Evolutionary conservation across 2,888 invertebrate species (phyloP).

Genomic region (Limulus polyphemus): DNA sequence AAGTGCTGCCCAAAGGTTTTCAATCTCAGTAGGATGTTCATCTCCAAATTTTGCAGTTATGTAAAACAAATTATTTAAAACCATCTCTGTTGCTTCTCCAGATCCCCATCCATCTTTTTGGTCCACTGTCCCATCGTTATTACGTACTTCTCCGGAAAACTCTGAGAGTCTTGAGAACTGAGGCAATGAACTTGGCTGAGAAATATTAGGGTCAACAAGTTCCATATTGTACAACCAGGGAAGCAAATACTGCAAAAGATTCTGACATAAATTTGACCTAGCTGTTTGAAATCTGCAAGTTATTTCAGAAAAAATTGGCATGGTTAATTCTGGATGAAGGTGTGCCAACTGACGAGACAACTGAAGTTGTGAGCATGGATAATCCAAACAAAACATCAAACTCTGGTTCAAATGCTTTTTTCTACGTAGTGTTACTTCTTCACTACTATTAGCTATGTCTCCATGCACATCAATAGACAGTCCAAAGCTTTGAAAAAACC

Average conservation of each 20-base stretch:
- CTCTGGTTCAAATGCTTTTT: conserved; percentile 4
- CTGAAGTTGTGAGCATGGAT: conserved; percentile 77
- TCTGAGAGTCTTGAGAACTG: conserved; percentile 20
- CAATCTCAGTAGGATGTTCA: conserved; percentile 87
- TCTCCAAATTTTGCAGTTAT: conserved; percentile 96
- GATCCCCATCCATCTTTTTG: conserved; percentile 82
- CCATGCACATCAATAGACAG: conserved; percentile 23
- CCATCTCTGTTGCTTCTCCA: conserved; percentile 99
- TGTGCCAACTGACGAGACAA: conserved; percentile 84
- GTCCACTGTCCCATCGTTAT: conserved; percentile 14
- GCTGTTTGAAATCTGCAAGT: conserved; percentile 94
- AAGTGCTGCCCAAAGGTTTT: conserved; percentile 89
- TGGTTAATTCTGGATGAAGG: conserved; percentile 90
- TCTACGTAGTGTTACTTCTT: conserved; percentile 11
- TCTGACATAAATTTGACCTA: conserved; percentile 76
- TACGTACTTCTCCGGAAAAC: conserved; percentile 19
- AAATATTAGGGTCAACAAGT: conserved; percentile 88
- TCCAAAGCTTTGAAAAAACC: conserved; percentile 66
- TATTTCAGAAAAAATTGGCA: conserved; percentile 99
- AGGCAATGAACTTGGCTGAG: conserved; percentile 39
- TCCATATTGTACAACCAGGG: conserved; percentile 99
- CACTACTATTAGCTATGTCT: conserved; percentile 10
- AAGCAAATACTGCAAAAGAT: conserved; percentile 77
- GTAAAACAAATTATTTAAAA: conserved; percentile 95
- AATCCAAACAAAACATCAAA: conserved; percentile 8